A percentile compares a stretch with the other conserved stretches of the same genome.
These are phyloP conservation scores for Nicator chloris DNA, from an alignment of 2,113 vertebrate species.

Conservation along the genomic window DNA sequence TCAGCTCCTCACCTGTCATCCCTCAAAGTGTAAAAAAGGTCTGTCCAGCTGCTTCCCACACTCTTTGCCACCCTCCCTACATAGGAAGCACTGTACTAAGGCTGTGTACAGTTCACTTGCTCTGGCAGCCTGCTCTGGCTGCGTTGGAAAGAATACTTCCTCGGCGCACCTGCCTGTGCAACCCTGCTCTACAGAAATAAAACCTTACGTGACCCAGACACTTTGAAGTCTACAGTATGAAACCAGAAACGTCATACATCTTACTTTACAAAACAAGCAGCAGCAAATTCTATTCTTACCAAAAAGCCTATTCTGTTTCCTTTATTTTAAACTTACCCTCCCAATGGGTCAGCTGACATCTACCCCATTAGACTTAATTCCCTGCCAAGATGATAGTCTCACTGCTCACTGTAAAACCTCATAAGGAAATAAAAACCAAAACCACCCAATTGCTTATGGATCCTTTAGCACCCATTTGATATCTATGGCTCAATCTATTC, in stretches of 20 bases:
- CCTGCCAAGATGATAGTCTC: background rate
- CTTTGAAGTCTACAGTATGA: background rate
- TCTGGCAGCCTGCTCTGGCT: background rate
- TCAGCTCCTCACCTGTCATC: background rate
- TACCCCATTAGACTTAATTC: background rate
- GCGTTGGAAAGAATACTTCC: background rate
- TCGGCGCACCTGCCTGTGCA: background rate
- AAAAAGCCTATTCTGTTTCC: background rate
- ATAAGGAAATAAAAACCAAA: background rate
- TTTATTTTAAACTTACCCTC: background rate
- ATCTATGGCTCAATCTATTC: background rate
- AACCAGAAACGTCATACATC: background rate
- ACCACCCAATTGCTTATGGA: background rate
- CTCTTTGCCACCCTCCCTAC: background rate
- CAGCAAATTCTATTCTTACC: background rate
- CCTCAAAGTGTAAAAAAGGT: background rate
- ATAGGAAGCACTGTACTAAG: background rate
- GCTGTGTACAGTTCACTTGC: background rate
- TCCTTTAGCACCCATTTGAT: background rate
- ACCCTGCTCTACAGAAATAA: background rate
- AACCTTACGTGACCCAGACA: background rate
- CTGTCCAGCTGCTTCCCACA: background rate
- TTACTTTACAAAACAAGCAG: background rate
- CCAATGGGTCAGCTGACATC: background rate
- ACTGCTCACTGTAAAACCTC: background rate